Percentiles rank a stretch among this genome's conserved stretches.
phyloP scores from a whole-genome alignment of 2,888 invertebrate genomes.

The Erebia palarica region DNA sequence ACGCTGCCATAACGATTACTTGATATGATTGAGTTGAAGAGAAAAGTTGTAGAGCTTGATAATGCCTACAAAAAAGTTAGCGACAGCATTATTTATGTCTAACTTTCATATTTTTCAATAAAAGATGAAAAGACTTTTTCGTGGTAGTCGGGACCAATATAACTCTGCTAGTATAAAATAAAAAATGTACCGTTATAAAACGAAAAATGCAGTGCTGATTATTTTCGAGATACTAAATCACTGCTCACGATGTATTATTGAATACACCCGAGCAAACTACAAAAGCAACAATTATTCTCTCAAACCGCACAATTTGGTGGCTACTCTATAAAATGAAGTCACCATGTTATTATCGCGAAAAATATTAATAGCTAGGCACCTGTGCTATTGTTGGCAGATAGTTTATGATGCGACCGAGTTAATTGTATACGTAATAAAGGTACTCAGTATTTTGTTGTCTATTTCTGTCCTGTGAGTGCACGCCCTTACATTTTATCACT shows the following conservation, averaged over 20 bases:
- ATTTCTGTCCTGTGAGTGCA: conserved; percentile 56
- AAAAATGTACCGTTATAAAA: background rate
- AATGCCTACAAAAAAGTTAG: too few species aligned
- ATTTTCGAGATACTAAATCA: conserved; percentile 1
- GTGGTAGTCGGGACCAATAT: too few species aligned
- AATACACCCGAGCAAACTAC: background rate
- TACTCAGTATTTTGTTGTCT: conserved; percentile 51
- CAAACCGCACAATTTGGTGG: background rate
- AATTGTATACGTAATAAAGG: conserved; percentile 67
- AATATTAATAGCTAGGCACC: conserved; percentile 80
- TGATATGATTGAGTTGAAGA: too few species aligned
- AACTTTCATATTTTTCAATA: too few species aligned
- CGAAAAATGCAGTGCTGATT: background rate
- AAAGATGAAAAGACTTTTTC: too few species aligned
- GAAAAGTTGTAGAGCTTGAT: too few species aligned
- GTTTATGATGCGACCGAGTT: conserved; percentile 66
- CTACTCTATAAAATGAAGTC: conserved; percentile 16
- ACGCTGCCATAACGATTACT: too few species aligned
- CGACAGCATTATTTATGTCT: too few species aligned
- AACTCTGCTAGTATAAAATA: background rate
- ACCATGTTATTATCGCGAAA: conserved; percentile 66
- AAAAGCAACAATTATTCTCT: conserved; percentile 1
- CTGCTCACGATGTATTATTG: background rate
- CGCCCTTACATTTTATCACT: conserved; percentile 40
- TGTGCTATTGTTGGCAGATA: conserved; percentile 73